Evolutionary conservation across 2,888 invertebrate genomes (phyloP).

Genomic region (Prenolepis imparis): DNA sequence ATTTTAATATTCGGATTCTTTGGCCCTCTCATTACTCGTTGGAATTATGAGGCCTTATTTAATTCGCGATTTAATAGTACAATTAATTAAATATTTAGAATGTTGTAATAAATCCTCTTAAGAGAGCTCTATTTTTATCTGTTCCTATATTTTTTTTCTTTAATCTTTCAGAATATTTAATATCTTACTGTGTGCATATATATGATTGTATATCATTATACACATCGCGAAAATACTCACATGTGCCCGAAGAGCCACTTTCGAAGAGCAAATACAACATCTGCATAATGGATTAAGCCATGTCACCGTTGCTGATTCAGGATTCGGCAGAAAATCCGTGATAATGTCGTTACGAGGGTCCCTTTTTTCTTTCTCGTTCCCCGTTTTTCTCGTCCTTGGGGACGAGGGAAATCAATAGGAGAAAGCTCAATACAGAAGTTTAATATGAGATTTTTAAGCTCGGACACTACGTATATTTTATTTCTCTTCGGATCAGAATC

Average conservation of each 20-base stretch:
- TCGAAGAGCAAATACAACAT: slow-evolving; percentile 59
- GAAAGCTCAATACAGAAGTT: not conserved
- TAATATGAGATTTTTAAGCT: not conserved
- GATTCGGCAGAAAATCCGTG: slow-evolving; percentile 67
- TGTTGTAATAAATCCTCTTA: not conserved
- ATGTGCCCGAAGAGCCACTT: slow-evolving; percentile 49
- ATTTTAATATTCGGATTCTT: not conserved
- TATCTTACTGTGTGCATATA: not conserved
- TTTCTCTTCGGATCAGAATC: slow-evolving; percentile 8
- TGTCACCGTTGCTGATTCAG: slow-evolving; percentile 66
- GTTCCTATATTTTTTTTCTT: not conserved
- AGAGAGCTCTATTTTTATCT: not conserved
- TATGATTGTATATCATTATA: slow-evolving; percentile 26
- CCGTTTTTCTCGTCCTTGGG: slow-evolving; percentile 24
- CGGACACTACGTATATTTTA: not conserved
- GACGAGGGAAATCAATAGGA: slow-evolving; percentile 4
- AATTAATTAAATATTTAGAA: slow-evolving; percentile 11
- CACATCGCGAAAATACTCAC: slow-evolving; percentile 32
- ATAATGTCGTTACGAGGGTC: slow-evolving; percentile 64
- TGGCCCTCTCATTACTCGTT: not conserved
- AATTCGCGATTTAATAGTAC: not conserved
- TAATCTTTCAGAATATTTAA: not conserved
- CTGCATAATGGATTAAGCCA: slow-evolving; percentile 72
- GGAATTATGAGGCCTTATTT: not conserved
- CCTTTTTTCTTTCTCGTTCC: slow-evolving; percentile 11